Conservation (phyloP, 2,888 invertebrate genomes). For the Ephialtes manifestator region DNA sequence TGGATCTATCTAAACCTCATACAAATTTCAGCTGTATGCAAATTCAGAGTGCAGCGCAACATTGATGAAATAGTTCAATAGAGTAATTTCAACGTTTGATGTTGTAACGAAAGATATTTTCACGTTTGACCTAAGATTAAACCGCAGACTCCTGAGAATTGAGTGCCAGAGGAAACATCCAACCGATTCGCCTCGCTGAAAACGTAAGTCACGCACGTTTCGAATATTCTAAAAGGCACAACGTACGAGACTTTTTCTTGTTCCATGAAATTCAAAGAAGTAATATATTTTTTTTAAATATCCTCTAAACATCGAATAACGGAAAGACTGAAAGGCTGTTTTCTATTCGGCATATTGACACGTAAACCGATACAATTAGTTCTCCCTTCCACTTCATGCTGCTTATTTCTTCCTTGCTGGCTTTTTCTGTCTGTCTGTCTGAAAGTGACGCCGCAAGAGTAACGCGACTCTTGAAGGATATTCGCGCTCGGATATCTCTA, state of each 20-base stretch:
- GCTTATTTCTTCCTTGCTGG: not conserved
- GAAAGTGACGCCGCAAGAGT: constrained; percentile 44
- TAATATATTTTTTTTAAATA: not conserved
- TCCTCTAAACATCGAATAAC: not conserved
- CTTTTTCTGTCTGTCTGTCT: constrained; percentile 5
- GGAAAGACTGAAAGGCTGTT: not conserved
- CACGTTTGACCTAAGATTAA: not conserved
- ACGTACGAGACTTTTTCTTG: not conserved
- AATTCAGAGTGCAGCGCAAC: not conserved
- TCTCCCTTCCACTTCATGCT: not conserved
- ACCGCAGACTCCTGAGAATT: not conserved
- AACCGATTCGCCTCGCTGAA: constrained; percentile 38
- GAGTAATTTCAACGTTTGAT: not conserved
- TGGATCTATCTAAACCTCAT: too few species aligned
- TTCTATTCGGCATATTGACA: not conserved
- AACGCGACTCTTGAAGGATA: constrained; percentile 68
- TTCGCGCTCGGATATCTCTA: constrained; percentile 21
- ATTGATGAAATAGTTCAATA: not conserved
- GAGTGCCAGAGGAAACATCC: not conserved
- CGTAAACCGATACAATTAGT: constrained; percentile 16
- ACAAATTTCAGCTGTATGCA: too few species aligned
- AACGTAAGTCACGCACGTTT: constrained; percentile 36
- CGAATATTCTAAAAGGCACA: constrained; percentile 5
- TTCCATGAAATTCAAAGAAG: not conserved
- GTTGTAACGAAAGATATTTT: not conserved